Conservation (phyloP, 2,888 invertebrate species). For the Heteromyza rotundicornis region DNA sequence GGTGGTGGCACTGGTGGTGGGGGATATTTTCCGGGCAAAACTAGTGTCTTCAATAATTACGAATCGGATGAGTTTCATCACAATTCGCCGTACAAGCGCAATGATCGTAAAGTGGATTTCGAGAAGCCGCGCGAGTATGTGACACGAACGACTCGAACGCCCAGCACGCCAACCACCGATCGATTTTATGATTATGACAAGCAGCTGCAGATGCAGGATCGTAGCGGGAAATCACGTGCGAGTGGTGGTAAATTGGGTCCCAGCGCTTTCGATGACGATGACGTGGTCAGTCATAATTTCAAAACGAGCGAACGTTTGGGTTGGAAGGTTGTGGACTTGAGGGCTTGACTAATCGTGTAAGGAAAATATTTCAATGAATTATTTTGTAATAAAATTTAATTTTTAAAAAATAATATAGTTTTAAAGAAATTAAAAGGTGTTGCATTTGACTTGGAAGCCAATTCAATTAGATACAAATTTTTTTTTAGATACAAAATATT, state of each 20-base stretch:
- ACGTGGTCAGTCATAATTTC: conserved; percentile 35
- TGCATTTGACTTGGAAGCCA: too few species aligned
- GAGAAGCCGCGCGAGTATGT: conserved; percentile 46
- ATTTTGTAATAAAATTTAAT: too few species aligned
- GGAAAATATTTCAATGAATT: too few species aligned
- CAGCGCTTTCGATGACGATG: conserved; percentile 25
- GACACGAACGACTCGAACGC: conserved; percentile 15
- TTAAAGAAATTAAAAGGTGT: too few species aligned
- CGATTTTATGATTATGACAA: conserved; percentile 60
- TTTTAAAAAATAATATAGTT: too few species aligned
- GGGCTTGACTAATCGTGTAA: too few species aligned
- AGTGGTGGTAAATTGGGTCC: conserved; percentile 31
- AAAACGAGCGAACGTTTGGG: conserved; percentile 37
- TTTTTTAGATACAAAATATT: too few species aligned
- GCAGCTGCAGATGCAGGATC: conserved; percentile 40
- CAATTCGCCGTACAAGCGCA: conserved; percentile 50
- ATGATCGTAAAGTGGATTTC: conserved; percentile 52
- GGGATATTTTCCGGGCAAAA: conserved; percentile 50
- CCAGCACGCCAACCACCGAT: conserved; percentile 39
- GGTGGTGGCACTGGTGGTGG: conserved; percentile 25
- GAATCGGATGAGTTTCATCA: conserved; percentile 47
- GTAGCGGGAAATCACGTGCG: conserved; percentile 38
- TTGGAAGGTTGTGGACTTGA: conserved; percentile 49
- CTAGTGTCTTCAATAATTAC: conserved; percentile 41
- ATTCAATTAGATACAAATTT: too few species aligned